A percentile compares a stretch with the other conserved stretches of the same genome.
Evolutionary conservation across 2,888 invertebrate species (phyloP).

Genomic region (Pocota personata): DNA sequence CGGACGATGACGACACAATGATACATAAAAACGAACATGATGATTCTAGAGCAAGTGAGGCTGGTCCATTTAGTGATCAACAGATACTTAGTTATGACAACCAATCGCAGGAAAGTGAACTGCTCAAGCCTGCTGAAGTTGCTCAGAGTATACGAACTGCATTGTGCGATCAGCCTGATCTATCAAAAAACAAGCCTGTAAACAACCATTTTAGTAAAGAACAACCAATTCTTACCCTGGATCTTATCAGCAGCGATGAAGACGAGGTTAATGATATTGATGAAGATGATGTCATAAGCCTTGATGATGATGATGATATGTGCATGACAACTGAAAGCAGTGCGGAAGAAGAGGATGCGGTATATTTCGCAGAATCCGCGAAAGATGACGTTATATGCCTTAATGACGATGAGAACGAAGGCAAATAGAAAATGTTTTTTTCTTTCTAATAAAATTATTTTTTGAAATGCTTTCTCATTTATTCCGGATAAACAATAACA

Average conservation of each 20-base stretch:
- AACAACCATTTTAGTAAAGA: neutral
- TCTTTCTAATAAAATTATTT: too few species aligned
- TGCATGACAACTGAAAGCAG: neutral
- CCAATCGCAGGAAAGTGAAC: too few species aligned
- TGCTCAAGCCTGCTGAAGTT: too few species aligned
- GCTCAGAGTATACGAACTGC: neutral
- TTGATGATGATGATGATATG: slow-evolving; percentile 16
- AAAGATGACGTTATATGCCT: slow-evolving; percentile 9
- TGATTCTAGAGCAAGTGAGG: too few species aligned
- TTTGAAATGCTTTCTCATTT: too few species aligned
- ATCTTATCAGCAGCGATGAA: neutral
- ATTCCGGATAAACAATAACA: too few species aligned
- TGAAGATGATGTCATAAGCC: slow-evolving; percentile 9
- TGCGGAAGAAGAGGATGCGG: neutral
- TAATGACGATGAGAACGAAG: slow-evolving; percentile 2
- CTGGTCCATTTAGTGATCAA: neutral
- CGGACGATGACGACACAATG: neutral
- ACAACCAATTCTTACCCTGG: neutral
- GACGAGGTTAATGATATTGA: neutral
- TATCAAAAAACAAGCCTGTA: neutral
- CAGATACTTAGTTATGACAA: too few species aligned
- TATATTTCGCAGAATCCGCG: neutral
- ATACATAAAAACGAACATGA: too few species aligned
- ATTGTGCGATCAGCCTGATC: neutral
- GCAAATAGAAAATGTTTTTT: too few species aligned